These are phyloP conservation scores for Sardinella longiceps DNA, from an alignment of 2,797 vertebrate genomes.

Conservation along the genomic window DNA sequence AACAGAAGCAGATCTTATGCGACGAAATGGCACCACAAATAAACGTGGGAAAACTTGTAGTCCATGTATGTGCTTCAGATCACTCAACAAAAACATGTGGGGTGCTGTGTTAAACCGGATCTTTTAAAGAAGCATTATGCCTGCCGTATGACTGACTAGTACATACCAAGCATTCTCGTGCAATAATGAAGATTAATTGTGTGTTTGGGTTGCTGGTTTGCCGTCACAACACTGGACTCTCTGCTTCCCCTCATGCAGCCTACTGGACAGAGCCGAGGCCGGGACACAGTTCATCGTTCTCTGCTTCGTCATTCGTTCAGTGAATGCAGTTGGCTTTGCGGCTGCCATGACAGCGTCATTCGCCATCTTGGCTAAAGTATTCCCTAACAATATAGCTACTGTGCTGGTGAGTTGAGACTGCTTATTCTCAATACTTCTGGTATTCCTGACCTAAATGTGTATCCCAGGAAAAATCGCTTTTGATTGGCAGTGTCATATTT, in stretches of 20 bases:
- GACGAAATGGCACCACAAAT: neutral
- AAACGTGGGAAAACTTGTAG: neutral
- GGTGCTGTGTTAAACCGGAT: neutral
- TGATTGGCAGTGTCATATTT: neutral
- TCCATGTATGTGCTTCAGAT: neutral
- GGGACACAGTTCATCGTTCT: slow-evolving; percentile 81
- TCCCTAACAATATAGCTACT: slow-evolving; percentile 91
- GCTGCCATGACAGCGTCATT: slow-evolving; percentile 86
- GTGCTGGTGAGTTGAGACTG: slow-evolving; percentile 82
- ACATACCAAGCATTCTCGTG: neutral
- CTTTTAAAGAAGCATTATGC: neutral
- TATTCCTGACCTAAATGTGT: neutral
- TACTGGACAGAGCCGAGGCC: slow-evolving; percentile 82
- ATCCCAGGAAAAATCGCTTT: neutral
- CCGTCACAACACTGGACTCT: slow-evolving; percentile 15
- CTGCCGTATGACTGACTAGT: neutral
- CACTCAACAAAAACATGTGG: neutral
- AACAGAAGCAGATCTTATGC: neutral
- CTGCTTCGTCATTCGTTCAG: slow-evolving; percentile 87
- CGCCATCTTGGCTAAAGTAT: slow-evolving; percentile 85
- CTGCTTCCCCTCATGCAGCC: slow-evolving; percentile 64
- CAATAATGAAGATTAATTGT: slow-evolving; percentile 2
- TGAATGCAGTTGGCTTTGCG: slow-evolving; percentile 88
- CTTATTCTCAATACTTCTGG: neutral
- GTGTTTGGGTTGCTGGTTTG: slow-evolving; percentile 20